phyloP scores from a whole-genome alignment of 2,888 invertebrate species.

The Agriopis aurantiaria region DNA sequence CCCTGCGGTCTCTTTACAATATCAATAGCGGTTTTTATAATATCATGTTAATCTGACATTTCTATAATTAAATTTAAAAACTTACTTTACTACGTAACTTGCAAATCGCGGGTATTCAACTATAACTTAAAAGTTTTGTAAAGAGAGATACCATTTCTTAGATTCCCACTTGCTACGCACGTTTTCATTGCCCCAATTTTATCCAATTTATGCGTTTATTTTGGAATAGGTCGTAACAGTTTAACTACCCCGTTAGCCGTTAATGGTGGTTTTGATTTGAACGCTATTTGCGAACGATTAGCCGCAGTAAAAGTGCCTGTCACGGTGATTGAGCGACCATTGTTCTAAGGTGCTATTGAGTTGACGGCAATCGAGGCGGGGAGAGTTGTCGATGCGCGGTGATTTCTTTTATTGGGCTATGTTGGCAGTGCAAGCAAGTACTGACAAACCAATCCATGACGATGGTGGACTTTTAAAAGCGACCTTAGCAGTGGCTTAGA shows the following conservation, averaged over 20 bases:
- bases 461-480: too few species aligned
- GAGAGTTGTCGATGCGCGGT: not conserved
- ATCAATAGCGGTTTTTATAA: too few species aligned
- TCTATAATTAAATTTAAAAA: too few species aligned
- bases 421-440: not conserved
- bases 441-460: too few species aligned
- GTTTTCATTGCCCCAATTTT: conserved; percentile 16
- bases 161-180: conserved; percentile 13
- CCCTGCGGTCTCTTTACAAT: too few species aligned
- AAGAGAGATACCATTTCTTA: not conserved
- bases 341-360: conserved; percentile 40
- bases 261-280: conserved; percentile 40
- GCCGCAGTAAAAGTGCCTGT: conserved; percentile 47
- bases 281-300: conserved; percentile 42
- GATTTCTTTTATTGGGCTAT: conserved; percentile 1
- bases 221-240: conserved; percentile 16
- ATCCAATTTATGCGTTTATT: conserved; percentile 21
- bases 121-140: not conserved
- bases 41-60: too few species aligned
- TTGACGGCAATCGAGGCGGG: conserved; percentile 2
- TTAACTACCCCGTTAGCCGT: conserved; percentile 15
- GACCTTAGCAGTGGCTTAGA: too few species aligned
- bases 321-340: conserved; percentile 45
- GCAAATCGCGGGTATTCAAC: too few species aligned
- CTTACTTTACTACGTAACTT: too few species aligned